Evolutionary conservation across 1,140 invertebrate species (phyloP), one percentile per base, ranked within the genome.

Genomic region (Nasonia longicornis): DNA sequence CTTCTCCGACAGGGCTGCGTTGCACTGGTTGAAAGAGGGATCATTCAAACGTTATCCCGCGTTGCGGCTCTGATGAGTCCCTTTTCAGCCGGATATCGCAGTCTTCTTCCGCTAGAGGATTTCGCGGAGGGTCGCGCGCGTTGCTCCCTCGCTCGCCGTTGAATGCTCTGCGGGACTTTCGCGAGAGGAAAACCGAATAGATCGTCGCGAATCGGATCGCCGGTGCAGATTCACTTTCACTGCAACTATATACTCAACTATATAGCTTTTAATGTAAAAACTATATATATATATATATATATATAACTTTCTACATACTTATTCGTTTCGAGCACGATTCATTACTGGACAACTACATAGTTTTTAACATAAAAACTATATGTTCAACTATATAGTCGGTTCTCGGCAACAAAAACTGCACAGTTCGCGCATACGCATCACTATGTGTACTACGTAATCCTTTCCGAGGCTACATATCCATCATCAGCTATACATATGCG

Each of bases 361-460:
- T 72, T 72, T 79, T 79, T 48, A 79, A 79, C 77, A 79, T 79
- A 79, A 79, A 79, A 79, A 79, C 77, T 63, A 79, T 79, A 79
- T 72, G 77, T 79, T 79, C 69, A 63, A 79, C 77, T 79, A 79
- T n/a, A 79, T 26, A 72, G 48, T 71, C 20, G 52, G 52, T 58
- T 58, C 16, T 67, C 14, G 66, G 22, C 64, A 48, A 77, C 7
- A 26, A 6, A 20, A 67, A 45, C 22, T 66, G 66, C 75, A 77
- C 64, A 77, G 75, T 69, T 66, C 29, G 14, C 52, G 22, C 58
- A 38, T 64, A 66, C 35, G 8, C 22, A 63, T 75, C 29, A 11
- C 26, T 12, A 73, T 0, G 4, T 35, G 2, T 63, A 75, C 52
- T 63, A 75, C 22, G n/a, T 75, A 63, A 29, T 35, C 20, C 52